phyloP scores from a whole-genome alignment of 2,797 vertebrate species.

The Hipposideros larvatus region DNA sequence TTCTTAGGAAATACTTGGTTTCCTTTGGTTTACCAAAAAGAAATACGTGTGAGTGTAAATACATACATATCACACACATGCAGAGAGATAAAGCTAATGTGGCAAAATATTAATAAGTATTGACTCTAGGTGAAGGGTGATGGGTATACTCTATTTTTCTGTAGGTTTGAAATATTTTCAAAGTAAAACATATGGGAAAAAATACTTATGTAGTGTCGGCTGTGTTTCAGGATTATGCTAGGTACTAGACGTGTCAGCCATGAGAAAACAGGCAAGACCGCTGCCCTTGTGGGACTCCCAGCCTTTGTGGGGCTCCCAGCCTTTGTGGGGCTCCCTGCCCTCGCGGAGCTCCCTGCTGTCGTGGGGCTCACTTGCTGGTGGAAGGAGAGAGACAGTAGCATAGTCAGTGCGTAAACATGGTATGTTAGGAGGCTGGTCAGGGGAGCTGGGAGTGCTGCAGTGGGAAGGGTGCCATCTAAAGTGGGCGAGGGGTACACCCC shows the following conservation, averaged over 20 bases:
- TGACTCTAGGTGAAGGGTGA: neutral
- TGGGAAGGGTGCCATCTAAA: neutral
- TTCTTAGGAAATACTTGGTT: neutral
- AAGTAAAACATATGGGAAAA: neutral
- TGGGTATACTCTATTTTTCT: neutral
- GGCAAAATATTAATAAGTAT: neutral
- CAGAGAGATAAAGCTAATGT: neutral
- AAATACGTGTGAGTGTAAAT: neutral
- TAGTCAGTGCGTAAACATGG: rapidly evolving
- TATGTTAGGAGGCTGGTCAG: too few species aligned
- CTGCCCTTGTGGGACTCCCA: neutral
- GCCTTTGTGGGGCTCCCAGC: too few species aligned
- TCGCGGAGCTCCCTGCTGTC: neutral
- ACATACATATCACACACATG: neutral
- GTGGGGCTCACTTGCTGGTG: neutral
- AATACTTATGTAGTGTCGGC: neutral
- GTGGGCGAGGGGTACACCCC: neutral
- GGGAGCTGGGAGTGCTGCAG: neutral
- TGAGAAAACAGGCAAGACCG: neutral
- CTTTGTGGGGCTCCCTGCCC: too few species aligned
- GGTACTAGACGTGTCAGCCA: neutral
- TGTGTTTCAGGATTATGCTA: neutral
- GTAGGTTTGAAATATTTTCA: neutral
- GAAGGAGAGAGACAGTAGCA: neutral
- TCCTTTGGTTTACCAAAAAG: neutral